Conservation (phyloP, 2,888 invertebrate genomes). For the Sarcophaga carnaria region DNA sequence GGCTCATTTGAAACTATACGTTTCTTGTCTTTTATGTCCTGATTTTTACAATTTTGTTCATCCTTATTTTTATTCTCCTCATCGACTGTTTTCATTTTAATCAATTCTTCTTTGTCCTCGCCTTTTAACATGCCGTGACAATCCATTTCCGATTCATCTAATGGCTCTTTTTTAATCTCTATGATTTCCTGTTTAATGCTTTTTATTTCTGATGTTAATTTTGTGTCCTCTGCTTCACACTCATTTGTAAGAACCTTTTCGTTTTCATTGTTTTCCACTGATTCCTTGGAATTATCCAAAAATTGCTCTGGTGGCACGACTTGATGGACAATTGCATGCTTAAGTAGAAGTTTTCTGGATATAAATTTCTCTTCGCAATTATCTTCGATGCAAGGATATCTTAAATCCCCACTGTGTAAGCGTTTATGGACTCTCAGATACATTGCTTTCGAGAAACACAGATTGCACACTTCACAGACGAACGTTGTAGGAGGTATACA, state of each 20-base stretch:
- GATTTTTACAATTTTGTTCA: constrained; percentile 18
- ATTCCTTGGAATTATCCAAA: constrained; percentile 7
- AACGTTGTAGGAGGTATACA: constrained; percentile 91
- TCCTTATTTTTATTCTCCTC: constrained; percentile 37
- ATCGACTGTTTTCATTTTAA: constrained; percentile 28
- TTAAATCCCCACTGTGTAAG: constrained; percentile 87
- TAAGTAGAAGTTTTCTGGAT: constrained; percentile 89
- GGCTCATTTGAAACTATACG: constrained; percentile 60
- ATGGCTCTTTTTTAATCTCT: constrained; percentile 52
- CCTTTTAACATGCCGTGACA: constrained; percentile 2
- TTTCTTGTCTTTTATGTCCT: constrained; percentile 40
- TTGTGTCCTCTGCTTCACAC: not conserved
- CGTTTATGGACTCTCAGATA: constrained; percentile 92
- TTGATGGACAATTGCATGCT: constrained; percentile 86
- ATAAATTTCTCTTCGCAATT: constrained; percentile 90
- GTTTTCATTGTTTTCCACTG: constrained; percentile 37
- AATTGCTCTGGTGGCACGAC: constrained; percentile 35
- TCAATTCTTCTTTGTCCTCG: constrained; percentile 12
- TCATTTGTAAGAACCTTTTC: constrained; percentile 4
- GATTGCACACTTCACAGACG: constrained; percentile 90
- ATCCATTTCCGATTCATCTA: constrained; percentile 57
- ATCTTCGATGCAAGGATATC: constrained; percentile 88
- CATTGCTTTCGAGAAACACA: constrained; percentile 89
- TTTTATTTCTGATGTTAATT: constrained; percentile 4
- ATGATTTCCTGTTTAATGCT: constrained; percentile 45